These are phyloP conservation scores for Eueremaeus valkanovi DNA, from an alignment of 2,888 invertebrate genomes.

Conservation along the genomic window DNA sequence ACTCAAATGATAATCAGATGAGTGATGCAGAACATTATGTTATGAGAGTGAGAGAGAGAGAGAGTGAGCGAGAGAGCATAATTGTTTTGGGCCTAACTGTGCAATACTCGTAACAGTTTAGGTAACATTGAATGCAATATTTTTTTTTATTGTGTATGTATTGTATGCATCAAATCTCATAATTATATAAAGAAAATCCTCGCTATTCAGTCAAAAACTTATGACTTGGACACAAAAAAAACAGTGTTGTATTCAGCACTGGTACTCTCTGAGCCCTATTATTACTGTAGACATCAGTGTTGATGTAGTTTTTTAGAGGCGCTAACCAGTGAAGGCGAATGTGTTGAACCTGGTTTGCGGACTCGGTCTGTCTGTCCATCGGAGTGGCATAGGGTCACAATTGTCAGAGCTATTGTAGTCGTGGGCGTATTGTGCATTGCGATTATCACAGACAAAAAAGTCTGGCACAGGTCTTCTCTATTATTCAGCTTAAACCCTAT, in stretches of 20 bases:
- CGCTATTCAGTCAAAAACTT: not conserved
- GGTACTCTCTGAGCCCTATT: not conserved
- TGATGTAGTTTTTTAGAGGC: not conserved
- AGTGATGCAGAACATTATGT: not conserved
- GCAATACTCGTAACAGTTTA: not conserved
- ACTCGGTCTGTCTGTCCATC: not conserved
- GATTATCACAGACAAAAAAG: slow-evolving; percentile 24
- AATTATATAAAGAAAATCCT: not conserved
- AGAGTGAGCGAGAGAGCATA: not conserved
- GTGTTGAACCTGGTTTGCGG: not conserved
- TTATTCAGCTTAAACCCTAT: slow-evolving; percentile 27
- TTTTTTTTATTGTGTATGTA: not conserved
- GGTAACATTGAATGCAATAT: not conserved
- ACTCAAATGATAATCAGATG: not conserved
- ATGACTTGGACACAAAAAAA: slow-evolving; percentile 5
- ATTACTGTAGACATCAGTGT: not conserved
- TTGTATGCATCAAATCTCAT: not conserved
- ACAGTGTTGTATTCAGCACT: not conserved
- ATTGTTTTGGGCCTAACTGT: not conserved
- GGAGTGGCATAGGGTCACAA: not conserved
- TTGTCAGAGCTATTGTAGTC: slow-evolving; percentile 3
- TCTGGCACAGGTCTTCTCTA: slow-evolving; percentile 14
- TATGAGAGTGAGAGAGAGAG: not conserved
- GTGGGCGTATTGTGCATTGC: slow-evolving; percentile 28
- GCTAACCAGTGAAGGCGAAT: not conserved